These are phyloP conservation scores for Mustelus asterias DNA, from an alignment of 2,113 vertebrate species.

Conservation along the genomic window DNA sequence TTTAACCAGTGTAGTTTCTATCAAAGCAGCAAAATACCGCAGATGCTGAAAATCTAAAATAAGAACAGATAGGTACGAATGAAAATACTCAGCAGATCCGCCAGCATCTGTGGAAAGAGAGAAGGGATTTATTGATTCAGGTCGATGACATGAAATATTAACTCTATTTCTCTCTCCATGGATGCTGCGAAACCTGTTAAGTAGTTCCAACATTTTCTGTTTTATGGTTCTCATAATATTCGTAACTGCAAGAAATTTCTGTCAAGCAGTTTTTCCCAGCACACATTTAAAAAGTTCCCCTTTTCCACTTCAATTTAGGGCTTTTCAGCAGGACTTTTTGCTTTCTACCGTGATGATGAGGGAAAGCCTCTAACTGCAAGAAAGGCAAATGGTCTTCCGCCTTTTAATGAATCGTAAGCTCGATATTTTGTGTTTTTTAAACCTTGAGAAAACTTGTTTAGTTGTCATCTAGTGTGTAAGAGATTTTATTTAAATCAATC, in stretches of 20 bases:
- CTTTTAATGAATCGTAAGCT: conserved; percentile 83
- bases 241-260: neutral
- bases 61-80: too few species aligned
- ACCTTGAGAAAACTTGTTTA: neutral
- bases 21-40: too few species aligned
- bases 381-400: conserved; percentile 79
- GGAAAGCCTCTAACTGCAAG: conserved; percentile 85
- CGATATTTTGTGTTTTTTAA: conserved; percentile 17
- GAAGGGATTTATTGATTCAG: too few species aligned
- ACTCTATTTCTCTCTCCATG: too few species aligned
- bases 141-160: too few species aligned
- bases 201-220: too few species aligned
- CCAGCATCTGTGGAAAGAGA: too few species aligned
- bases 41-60: too few species aligned
- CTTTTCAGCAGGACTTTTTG: conserved; percentile 93
- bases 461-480: neutral
- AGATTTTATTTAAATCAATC: neutral
- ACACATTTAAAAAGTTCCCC: neutral
- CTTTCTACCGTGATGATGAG: conserved; percentile 85
- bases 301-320: conserved; percentile 58
- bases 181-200: too few species aligned
- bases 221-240: neutral
- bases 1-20: neutral
- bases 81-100: too few species aligned
- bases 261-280: neutral